Evolutionary conservation across 2,888 invertebrate species (phyloP), one percentile per base, ranked within the genome.

Genomic region (Ectemnius continuus): DNA sequence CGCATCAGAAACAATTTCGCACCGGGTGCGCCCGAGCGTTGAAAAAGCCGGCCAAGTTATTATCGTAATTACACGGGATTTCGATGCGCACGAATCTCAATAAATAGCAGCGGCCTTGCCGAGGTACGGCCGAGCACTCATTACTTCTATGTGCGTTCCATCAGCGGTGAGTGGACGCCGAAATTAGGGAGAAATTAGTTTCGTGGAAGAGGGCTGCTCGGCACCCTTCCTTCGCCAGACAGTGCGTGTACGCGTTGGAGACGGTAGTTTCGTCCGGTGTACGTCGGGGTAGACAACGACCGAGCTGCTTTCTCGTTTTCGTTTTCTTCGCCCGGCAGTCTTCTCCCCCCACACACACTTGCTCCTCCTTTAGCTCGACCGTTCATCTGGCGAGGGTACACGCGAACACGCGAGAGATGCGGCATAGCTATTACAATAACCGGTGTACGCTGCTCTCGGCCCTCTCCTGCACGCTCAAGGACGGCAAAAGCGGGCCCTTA

Each of bases 371-470:
- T 48, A 56, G 47, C 56, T 23, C 23, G 6, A 65, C 57, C 64
- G 61, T 63, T 63, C 61, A 26, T 62, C 61, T 16, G 68, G 13
- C 59, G 57, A 46, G 28, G 52, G 14, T 16, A 58, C 65, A 60
- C 60, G 57, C 59, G 73, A 78, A 82, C 79, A 77, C 71, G 79
- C 81, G 73, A 79, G 75, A 67, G 79, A 79, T 78, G 66, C 73
- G 78, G 76, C 80, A 78, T 73, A 69, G 80, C 77, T 77, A 85
- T 84, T 85, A 83, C 84, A 81, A 83, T 83, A 83, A 84, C 83
- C 83, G 83, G 84, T 85, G 84, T 85, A 81, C 76, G 78, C 74
- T 73, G n/a, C n/a, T 78, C 74, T 78, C 73, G 36, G 36, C 6
- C 6, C 36, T 73, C 76, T 60, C 72, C 69, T 72, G 70, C 60